Evolutionary conservation across 2,113 vertebrate species (phyloP), one percentile per base, ranked within the genome.

Genomic region (Rissa tridactyla): DNA sequence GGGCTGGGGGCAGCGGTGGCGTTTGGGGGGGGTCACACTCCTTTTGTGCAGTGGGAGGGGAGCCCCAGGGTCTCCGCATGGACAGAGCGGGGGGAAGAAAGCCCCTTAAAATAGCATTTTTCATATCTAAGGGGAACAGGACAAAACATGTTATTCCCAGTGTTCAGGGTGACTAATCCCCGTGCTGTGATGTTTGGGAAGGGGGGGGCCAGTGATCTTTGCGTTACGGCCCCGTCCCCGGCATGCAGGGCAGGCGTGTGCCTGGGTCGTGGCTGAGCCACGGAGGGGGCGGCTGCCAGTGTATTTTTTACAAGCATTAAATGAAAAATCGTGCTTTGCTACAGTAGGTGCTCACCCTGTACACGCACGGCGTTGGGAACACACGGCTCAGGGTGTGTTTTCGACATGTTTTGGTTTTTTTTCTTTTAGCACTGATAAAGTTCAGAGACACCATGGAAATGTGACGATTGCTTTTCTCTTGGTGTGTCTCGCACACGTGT

Each of bases 401-500:
- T 57, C 42, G 42, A 42, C 42, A 42, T 42, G 42, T 42, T 42
- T 42, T 42, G 42, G 13, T 14, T 47, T 52, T 57, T 86, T 57
- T 40, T 22, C 15, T 73, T 57, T 57, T 16, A 38, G 21, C 42
- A 8, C 40, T 58, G 40, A 19, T 47, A 1, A 10, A 16, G 32
- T 38, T 82, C 65, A 26, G 52, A 84, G 46, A 23, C 55, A 5
- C 22, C 22, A 1, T 13, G 32, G 36, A 9, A 38, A 27, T 0
- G 7, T 7, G 69, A 4, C 2, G 1, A 2, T 36, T 4, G 0
- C 52, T 82, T 68, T 57, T 38, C 23, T 29, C 8, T 9, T 46
- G 2, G 0, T 0, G 2, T 21, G 5, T 57, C 61, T 78, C 0
- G 0, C 36, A 3, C 0, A 0, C 8, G 22, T 58, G 32, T 23